Base-by-base conservation (phyloP, 2,888 invertebrate species). In the Steinernema carpocapsae region DNA sequence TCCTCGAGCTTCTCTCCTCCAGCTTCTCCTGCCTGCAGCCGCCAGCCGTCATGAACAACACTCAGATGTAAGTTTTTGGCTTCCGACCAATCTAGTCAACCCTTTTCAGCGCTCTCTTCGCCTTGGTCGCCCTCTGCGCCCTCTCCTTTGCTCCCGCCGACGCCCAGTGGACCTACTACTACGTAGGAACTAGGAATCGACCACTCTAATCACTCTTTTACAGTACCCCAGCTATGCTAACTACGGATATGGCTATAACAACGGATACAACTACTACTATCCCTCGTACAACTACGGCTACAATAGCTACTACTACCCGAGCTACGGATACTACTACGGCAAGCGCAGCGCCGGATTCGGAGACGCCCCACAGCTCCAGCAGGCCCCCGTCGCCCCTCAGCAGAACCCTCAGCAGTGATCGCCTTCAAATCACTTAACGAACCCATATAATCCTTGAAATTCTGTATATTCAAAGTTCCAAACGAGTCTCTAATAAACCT, bases 121-220 rank as follows among this genome's bases (percentile, higher is more conserved):
- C 17, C 64, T n/a, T 64, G 32, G 29, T 64, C 64, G 22, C 26
- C 37, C 26, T 32, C 64, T 14, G 29, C 26, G 26, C 29, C 32
- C 32, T 64, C 64, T 17, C 3, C 32, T 64, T 64, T 29, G 64
- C 64, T 10, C 64, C 64, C 17, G 37, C 64, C 19, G 64, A 29
- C 10, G 64, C 64, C 29, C 64, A 64, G 14, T 64, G 32, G 32
- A 64, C 29, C 64, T 64, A 56, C 56, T 56, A n/a, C n/a, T n/a
- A 64, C 19, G 64, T 64, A 64, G 12, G 6, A 26, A 22, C 32
- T n/a, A 6, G 32, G 4, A 29, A 64, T 32, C 29, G 4, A 17
- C 32, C 32, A 6, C 10, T 37, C 10, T 6, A 37, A 37, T 37
- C 37, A 10, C 3, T 37, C 37, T 64, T 64, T 17, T 17, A 64